Evolutionary conservation across 2,113 vertebrate species (phyloP), one percentile per base, ranked within the genome.

Genomic region (Lepus timidus): DNA sequence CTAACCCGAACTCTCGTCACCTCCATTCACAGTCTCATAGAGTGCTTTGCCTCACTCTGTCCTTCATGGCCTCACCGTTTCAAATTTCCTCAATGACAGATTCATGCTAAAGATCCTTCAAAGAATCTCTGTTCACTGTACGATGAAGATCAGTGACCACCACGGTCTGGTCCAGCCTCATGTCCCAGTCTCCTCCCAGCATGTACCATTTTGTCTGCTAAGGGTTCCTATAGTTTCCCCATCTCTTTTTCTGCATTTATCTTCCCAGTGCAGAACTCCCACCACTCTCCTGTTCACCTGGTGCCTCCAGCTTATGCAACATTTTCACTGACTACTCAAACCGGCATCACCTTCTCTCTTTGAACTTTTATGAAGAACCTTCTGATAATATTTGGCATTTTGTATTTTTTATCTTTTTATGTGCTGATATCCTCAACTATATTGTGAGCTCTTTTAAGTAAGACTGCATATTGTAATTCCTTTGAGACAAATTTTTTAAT

Each of bases 361-460:
- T 85, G 64, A 93, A 64, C 17, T 52, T 85, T 61, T 49, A 36
- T 19, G 19, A 23, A 70, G 51, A 44, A 70, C 8, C 52, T 92
- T 85, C 61, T 22, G 44, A 55, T 6, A 64, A 6, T 19, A 49
- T 55, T 91, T 92, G 64, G 78, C 25, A 70, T 33, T 65, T 44
- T 65, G 27, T 58, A 16, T 27, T 71, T 1, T 76, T 49, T 65
- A 33, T 31, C 36, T 91, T 67, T 79, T 36, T 89, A 17, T 71
- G 14, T 74, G 16, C 31, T 9, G 16, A 29, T 70, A 51, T 49
- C 19, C 23, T 75, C 16, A 71, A 1, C 25, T 91, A 23, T 87
- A 29, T 36, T 67, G n/a, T 33, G 19, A 95, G 31, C 23, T 88
- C 58, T 90, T 84, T 86, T 80, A 79, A 85, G 55, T 1, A 87